Percentiles rank a stretch among this genome's conserved stretches.
Conservation (phyloP, 2,113 vertebrate genomes). For the Prionailurus viverrinus region DNA sequence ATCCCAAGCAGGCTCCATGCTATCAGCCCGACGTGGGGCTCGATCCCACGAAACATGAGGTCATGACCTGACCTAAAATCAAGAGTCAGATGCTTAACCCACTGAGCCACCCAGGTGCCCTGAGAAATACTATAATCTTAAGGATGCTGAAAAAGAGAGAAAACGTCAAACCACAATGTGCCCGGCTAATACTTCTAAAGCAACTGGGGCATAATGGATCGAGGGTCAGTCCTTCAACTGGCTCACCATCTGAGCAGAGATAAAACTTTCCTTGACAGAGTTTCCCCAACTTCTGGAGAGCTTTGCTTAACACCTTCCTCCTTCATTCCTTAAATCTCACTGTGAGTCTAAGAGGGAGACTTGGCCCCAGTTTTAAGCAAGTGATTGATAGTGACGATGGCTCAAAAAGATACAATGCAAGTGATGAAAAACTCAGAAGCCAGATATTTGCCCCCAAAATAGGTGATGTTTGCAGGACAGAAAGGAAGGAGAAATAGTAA, state of each 20-base stretch:
- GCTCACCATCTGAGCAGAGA: background rate
- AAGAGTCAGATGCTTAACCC: too few relatives aligned
- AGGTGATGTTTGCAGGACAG: background rate
- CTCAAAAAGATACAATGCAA: background rate
- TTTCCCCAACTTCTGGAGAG: background rate
- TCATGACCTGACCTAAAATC: too few relatives aligned
- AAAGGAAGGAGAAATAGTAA: background rate
- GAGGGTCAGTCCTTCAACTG: background rate
- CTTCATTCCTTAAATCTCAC: background rate
- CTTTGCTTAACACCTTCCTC: background rate
- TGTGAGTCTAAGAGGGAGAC: background rate
- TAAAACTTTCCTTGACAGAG: background rate
- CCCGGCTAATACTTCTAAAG: background rate
- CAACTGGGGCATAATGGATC: background rate
- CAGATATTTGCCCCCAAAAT: background rate
- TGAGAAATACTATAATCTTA: background rate
- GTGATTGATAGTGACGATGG: background rate
- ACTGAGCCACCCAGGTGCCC: too few relatives aligned
- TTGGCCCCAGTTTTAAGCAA: background rate
- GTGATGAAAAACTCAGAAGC: background rate
- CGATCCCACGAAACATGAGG: too few relatives aligned
- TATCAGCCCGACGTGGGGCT: too few relatives aligned
- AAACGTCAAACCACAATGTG: conserved; percentile 16
- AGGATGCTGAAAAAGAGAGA: background rate
- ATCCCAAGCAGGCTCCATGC: too few relatives aligned